Evolutionary conservation across 2,113 vertebrate genomes (phyloP).

Genomic region (Prunella fulvescens): DNA sequence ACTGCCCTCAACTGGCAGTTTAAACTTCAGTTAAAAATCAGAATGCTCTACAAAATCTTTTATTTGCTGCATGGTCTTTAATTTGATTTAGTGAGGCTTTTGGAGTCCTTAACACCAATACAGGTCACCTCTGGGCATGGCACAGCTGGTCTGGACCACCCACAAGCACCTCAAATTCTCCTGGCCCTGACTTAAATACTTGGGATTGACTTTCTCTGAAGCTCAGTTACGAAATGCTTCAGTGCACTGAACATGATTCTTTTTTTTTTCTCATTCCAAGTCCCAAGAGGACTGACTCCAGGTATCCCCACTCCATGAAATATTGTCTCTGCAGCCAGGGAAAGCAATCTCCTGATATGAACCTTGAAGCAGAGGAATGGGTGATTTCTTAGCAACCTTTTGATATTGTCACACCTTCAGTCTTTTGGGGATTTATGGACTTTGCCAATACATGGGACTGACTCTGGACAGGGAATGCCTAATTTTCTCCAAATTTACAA

Average conservation of each 20-base stretch:
- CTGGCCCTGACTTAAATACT: background rate
- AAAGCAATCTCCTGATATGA: conserved; percentile 6
- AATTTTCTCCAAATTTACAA: background rate
- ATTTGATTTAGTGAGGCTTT: background rate
- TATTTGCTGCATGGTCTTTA: background rate
- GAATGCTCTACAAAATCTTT: background rate
- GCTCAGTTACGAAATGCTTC: conserved; percentile 39
- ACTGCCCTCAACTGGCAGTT: background rate
- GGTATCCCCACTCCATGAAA: conserved; percentile 34
- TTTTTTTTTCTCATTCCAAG: background rate
- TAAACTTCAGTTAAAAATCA: background rate
- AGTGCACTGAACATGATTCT: background rate
- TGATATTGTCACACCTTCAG: background rate
- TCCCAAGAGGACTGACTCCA: conserved; percentile 18
- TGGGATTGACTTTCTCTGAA: background rate
- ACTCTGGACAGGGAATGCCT: background rate
- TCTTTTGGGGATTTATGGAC: background rate
- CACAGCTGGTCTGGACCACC: background rate
- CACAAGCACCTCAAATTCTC: background rate
- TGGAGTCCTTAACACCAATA: background rate
- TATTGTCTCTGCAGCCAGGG: conserved; percentile 21
- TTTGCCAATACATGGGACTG: background rate
- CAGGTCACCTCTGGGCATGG: background rate
- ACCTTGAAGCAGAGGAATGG: background rate
- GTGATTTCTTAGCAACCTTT: conserved; percentile 11